Evolutionary conservation across 2,888 invertebrate genomes (phyloP).

Genomic region (Agonopterix alstromeriana): DNA sequence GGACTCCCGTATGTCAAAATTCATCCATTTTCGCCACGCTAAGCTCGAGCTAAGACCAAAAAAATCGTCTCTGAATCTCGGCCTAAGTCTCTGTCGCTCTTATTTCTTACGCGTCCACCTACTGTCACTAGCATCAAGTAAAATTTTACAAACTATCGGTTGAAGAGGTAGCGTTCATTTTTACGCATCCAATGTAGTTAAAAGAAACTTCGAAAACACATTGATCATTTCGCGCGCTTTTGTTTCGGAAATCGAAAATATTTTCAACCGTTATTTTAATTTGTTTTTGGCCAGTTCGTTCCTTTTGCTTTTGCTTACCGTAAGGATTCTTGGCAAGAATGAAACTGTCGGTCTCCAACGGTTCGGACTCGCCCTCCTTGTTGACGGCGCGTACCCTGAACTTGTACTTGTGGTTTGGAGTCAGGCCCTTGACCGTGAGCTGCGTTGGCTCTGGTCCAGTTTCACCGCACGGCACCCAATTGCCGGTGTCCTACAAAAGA

Average conservation of each 20-base stretch:
- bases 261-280: neutral
- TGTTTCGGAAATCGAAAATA: neutral
- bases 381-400: slow-evolving; percentile 98
- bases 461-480: slow-evolving; percentile 97
- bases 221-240: neutral
- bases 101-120: no score
- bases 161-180: no score
- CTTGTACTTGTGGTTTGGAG: slow-evolving; percentile 97
- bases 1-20: no score
- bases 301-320: slow-evolving; percentile 68
- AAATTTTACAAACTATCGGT: no score
- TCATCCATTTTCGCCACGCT: no score
- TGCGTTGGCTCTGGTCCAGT: slow-evolving; percentile 87
- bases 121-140: no score
- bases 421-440: slow-evolving; percentile 92
- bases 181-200: no score
- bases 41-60: no score
- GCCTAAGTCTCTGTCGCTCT: no score
- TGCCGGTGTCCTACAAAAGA: slow-evolving; percentile 83
- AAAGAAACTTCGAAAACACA: neutral
- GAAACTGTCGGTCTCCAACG: slow-evolving; percentile 91
- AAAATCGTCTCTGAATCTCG: no score
- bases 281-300: neutral
- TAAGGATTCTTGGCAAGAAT: slow-evolving; percentile 98
- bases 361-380: slow-evolving; percentile 98